These are phyloP conservation scores for Lochmaea crataegi DNA, from an alignment of 2,888 invertebrate genomes.

Conservation along the genomic window DNA sequence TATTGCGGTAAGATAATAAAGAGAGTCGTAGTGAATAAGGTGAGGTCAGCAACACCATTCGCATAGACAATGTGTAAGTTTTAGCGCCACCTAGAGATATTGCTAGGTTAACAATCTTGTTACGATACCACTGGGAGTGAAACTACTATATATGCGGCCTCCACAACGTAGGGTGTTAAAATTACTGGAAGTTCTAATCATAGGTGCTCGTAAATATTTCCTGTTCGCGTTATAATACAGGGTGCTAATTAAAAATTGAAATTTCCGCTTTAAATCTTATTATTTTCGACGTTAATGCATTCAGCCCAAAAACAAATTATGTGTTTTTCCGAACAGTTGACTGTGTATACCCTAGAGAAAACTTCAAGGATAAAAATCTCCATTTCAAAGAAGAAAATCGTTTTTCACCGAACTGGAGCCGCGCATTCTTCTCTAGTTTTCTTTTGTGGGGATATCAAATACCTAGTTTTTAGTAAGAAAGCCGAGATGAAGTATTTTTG, in stretches of 20 bases:
- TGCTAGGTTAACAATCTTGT: slow-evolving; percentile 26
- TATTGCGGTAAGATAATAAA: not conserved
- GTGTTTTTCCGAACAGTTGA: slow-evolving; percentile 15
- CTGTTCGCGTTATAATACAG: no score
- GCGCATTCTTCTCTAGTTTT: slow-evolving; percentile 16
- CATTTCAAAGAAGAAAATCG: slow-evolving; percentile 32
- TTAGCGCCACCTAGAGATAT: not conserved
- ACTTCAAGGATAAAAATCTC: slow-evolving; percentile 34
- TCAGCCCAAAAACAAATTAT: not conserved
- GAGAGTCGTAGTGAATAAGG: not conserved
- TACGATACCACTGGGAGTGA: slow-evolving; percentile 17
- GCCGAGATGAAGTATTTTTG: slow-evolving; percentile 24
- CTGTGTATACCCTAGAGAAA: slow-evolving; percentile 19
- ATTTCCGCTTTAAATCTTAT: no score
- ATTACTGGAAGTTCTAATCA: not conserved
- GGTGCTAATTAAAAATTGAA: no score
- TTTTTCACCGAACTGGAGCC: slow-evolving; percentile 4
- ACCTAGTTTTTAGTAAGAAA: not conserved
- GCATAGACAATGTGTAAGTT: not conserved
- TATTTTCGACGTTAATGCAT: not conserved
- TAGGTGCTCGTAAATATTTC: not conserved
- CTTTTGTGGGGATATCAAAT: slow-evolving; percentile 22
- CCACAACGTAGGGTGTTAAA: not conserved
- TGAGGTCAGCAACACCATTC: not conserved
- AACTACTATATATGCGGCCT: slow-evolving; percentile 14